These are phyloP conservation scores for Podabrus alpinus DNA, from an alignment of 2,888 invertebrate genomes.

Conservation along the genomic window DNA sequence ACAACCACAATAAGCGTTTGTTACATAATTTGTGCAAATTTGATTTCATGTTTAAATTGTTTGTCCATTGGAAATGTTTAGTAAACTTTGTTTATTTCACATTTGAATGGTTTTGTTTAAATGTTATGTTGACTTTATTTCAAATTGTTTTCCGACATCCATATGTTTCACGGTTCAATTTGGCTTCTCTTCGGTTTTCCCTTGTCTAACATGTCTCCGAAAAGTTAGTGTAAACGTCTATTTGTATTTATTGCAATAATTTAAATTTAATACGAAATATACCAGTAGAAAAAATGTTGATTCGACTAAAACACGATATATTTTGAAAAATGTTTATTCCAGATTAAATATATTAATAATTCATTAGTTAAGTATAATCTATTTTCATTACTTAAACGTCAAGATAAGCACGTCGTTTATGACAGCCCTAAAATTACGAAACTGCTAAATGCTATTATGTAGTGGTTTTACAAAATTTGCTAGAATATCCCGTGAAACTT, in stretches of 20 bases:
- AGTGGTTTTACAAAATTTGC: slow-evolving; percentile 12
- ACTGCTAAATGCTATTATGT: slow-evolving; percentile 7
- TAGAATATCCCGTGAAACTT: slow-evolving; percentile 1
- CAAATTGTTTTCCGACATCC: slow-evolving; percentile 15
- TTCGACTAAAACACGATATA: background rate
- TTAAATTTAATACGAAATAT: background rate
- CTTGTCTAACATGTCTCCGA: slow-evolving; percentile 16
- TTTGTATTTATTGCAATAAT: slow-evolving; percentile 7
- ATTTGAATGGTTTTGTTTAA: slow-evolving; percentile 1
- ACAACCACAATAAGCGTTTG: background rate
- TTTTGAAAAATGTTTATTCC: background rate
- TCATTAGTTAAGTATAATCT: slow-evolving; percentile 13
- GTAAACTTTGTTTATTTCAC: background rate
- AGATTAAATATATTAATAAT: slow-evolving; percentile 16
- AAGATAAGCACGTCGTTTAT: slow-evolving; percentile 12
- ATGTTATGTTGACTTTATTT: background rate
- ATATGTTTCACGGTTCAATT: slow-evolving; percentile 15
- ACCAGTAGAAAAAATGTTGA: background rate
- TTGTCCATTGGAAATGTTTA: background rate
- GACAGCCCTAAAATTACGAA: slow-evolving; percentile 14
- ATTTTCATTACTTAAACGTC: slow-evolving; percentile 16
- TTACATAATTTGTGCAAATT: background rate
- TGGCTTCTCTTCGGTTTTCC: slow-evolving; percentile 17
- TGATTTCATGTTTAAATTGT: background rate
- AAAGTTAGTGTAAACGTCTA: slow-evolving; percentile 8